These are phyloP conservation scores for Brachionus manjavacas DNA, from an alignment of 1,140 invertebrate genomes.

Conservation along the genomic window DNA sequence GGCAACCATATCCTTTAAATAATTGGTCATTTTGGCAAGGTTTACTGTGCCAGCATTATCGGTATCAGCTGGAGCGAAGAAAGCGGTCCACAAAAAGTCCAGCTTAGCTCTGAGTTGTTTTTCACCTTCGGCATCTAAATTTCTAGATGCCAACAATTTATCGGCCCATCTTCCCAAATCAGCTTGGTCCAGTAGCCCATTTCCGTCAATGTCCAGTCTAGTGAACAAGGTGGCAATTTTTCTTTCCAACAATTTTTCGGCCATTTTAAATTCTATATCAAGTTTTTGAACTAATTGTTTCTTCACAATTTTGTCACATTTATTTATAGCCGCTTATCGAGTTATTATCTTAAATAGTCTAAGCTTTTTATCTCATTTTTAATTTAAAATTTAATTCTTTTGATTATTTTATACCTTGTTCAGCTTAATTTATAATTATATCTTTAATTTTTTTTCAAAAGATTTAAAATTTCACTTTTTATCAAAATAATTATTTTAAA, in stretches of 20 bases:
- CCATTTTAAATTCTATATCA: background rate
- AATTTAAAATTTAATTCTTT: no score
- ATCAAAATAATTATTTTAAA: no score
- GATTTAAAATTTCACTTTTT: no score
- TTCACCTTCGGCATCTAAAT: background rate
- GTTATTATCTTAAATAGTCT: no score
- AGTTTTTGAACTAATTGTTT: no score
- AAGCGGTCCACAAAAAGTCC: background rate
- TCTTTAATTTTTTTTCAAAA: no score
- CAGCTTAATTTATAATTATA: no score
- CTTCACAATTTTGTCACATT: no score
- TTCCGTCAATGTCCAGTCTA: background rate
- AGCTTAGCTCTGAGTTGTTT: background rate
- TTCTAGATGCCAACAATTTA: constrained; percentile 6
- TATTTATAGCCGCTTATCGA: no score
- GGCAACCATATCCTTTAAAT: background rate
- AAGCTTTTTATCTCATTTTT: no score
- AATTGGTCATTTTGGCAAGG: background rate
- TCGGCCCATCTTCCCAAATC: constrained; percentile 34
- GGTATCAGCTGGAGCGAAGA: constrained; percentile 30
- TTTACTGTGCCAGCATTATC: background rate
- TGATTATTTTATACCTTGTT: no score
- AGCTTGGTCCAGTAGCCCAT: background rate
- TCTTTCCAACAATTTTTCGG: constrained; percentile 3
- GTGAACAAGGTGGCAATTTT: constrained; percentile 26